Evolutionary conservation across 2,888 invertebrate genomes (phyloP).

Genomic region (Abrostola triplasia): DNA sequence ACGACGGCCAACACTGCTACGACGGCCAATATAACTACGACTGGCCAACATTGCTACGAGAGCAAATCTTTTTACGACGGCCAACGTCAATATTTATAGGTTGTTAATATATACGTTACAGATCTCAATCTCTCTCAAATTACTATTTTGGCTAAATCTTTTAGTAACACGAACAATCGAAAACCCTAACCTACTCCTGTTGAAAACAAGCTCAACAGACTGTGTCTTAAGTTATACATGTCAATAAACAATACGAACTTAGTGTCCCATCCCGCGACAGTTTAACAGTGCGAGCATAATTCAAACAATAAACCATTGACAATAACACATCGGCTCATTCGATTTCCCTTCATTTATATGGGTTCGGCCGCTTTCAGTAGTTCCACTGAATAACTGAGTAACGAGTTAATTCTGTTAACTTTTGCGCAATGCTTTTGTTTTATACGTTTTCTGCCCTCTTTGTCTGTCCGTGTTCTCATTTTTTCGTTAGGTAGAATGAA

Average conservation of each 20-base stretch:
- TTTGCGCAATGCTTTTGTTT: constrained; percentile 48
- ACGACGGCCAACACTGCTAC: no score
- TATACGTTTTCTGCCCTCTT: constrained; percentile 21
- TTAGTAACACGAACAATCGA: no score
- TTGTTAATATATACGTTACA: no score
- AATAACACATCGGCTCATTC: constrained; percentile 48
- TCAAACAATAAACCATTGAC: constrained; percentile 51
- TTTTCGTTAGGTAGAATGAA: constrained; percentile 26
- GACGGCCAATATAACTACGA: no score
- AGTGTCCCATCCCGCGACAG: constrained; percentile 37
- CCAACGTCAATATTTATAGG: no score
- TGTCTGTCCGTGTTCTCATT: constrained; percentile 39
- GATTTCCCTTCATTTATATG: constrained; percentile 42
- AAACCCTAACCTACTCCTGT: no score
- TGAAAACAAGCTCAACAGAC: no score
- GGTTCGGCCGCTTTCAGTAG: constrained; percentile 37
- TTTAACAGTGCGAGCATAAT: constrained; percentile 51
- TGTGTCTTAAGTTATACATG: no score
- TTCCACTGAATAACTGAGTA: constrained; percentile 46
- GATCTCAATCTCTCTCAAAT: no score
- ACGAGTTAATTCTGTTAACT: constrained; percentile 46
- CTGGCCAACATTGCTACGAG: no score
- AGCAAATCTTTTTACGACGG: no score
- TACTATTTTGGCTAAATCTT: no score
- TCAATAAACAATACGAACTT: constrained; percentile 21